Evolutionary conservation across 1,140 invertebrate species (phyloP), one percentile per base, ranked within the genome.

Genomic region (Monomorium pharaonis): DNA sequence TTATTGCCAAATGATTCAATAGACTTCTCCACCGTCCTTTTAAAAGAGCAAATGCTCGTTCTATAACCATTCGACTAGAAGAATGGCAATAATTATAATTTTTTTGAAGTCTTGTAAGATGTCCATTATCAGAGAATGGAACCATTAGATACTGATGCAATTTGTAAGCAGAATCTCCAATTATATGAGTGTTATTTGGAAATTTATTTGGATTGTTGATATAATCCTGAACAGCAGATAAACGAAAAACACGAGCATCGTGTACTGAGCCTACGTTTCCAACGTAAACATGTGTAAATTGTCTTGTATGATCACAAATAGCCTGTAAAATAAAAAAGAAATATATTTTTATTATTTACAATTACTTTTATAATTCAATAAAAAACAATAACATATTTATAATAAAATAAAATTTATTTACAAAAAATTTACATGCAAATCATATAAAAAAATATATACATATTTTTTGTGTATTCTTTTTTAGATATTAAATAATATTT

Each of bases 141-240:
- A 27, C 27, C 16, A 76, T n/a, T n/a, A 76, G 54, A 76, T 44
- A 18, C 2, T 60, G 3, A n/a, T 44, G 54, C 6, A 76, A 10
- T 30, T 16, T 24, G 7, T 76, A 76, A 27, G 16, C 9, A 60
- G 24, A 16, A 60, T 76, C 37, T 60, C 74, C 54, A 60, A 76
- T 76, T 27, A 76, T 6, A 44, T 75, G 72, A 27, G 74, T 76
- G 6, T 76, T 42, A 44, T 76, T 60, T 14, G 74, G 74, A 76
- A 76, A 76, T 30, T 76, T 60, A 0, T 10, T 54, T 27, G 54
- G 2, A 60, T 76, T 24, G 33, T 60, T 76, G 3, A 60, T 60
- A 60, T 44, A 76, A 27, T 76, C 16, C 9, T 44, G 3, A 27
- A 75, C 10, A 9, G 14, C 3, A 4, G 33, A 76, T 24, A 74